Evolutionary conservation across 1,140 invertebrate species (phyloP).

Genomic region (Panulirus ornatus): DNA sequence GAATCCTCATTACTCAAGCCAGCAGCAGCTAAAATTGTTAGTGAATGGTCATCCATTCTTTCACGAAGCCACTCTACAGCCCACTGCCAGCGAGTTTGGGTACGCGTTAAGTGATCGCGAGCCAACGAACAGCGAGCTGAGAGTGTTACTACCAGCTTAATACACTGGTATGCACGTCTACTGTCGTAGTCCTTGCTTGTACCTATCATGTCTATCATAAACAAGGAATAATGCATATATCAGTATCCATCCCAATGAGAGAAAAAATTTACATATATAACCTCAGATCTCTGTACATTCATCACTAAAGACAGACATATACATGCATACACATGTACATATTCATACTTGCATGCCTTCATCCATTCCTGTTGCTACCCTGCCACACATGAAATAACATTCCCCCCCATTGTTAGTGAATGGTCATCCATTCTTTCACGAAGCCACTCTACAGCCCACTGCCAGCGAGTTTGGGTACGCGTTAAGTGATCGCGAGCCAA

Average conservation of each 20-base stretch:
- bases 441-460: slow-evolving; percentile 81
- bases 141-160: slow-evolving; percentile 80
- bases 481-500: slow-evolving; percentile 79
- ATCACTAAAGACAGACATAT: background rate
- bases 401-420: background rate
- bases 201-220: slow-evolving; percentile 49
- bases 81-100: slow-evolving; percentile 80
- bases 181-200: slow-evolving; percentile 79
- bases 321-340: background rate
- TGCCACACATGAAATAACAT: no score
- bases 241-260: background rate
- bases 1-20: slow-evolving; percentile 79
- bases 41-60: slow-evolving; percentile 79
- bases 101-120: slow-evolving; percentile 79
- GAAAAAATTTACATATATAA: background rate
- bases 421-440: slow-evolving; percentile 79
- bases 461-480: slow-evolving; percentile 79
- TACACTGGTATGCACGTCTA: slow-evolving; percentile 80
- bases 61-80: slow-evolving; percentile 80
- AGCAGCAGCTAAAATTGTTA: slow-evolving; percentile 51
- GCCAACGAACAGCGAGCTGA: slow-evolving; percentile 78
- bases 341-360: no score
- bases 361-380: no score
- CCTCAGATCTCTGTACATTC: background rate
- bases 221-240: background rate